Conservation (phyloP, 2,113 vertebrate species). For the Salvator merianae region DNA sequence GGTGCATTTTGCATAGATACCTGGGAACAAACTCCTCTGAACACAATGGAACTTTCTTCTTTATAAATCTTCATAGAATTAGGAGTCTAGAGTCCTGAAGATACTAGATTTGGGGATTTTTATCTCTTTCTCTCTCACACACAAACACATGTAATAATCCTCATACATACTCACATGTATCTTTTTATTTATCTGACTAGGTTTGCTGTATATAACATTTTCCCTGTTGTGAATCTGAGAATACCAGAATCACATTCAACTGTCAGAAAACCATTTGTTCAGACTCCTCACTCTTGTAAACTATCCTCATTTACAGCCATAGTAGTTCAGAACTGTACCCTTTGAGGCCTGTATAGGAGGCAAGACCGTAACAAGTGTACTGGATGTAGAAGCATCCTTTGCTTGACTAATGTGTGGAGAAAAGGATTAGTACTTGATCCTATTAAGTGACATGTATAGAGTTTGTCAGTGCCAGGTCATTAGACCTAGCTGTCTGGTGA, state of each 20-base stretch:
- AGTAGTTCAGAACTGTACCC: background rate
- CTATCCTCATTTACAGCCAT: background rate
- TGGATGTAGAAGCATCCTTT: background rate
- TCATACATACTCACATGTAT: background rate
- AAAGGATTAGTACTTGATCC: constrained; percentile 47
- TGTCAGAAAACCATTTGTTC: constrained; percentile 21
- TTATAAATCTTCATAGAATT: background rate
- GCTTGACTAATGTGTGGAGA: constrained; percentile 37
- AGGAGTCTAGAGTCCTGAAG: background rate
- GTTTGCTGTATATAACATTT: constrained; percentile 7
- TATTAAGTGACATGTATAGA: background rate
- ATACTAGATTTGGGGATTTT: background rate
- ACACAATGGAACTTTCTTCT: background rate
- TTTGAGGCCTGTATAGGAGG: fast-evolving
- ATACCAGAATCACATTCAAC: background rate
- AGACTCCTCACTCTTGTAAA: constrained; percentile 4
- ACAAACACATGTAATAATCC: background rate
- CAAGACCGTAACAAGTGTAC: background rate
- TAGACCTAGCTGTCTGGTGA: background rate
- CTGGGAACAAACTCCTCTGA: background rate
- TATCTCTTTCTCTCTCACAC: background rate
- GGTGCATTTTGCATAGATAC: background rate
- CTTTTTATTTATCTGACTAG: too few species aligned
- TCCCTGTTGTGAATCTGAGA: constrained; percentile 6
- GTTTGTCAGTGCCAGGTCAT: background rate